Percentiles rank a stretch among this genome's conserved stretches.
Evolutionary conservation across 2,113 vertebrate species (phyloP).

Genomic region (Oncorhynchus masou): DNA sequence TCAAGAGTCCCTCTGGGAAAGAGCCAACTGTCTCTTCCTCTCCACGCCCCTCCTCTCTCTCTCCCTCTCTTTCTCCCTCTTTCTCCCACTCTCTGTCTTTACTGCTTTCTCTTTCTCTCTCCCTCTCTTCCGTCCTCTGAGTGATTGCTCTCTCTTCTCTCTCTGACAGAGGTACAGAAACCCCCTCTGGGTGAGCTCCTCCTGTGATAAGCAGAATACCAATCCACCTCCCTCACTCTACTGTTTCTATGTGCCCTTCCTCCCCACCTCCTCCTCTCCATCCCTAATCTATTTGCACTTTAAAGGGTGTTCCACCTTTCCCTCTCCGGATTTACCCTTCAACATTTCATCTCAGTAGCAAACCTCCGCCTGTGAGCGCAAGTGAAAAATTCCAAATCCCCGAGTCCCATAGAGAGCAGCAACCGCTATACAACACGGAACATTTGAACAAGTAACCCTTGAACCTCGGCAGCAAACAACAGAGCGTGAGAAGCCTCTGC

Average conservation of each 20-base stretch:
- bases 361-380: not conserved
- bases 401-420: not conserved
- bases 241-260: conserved; percentile 12
- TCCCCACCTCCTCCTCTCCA: not conserved
- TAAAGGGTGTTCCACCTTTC: conserved; percentile 28
- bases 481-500: not conserved
- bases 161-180: conserved; percentile 1
- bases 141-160: conserved; percentile 14
- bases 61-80: not conserved
- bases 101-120: conserved; percentile 5
- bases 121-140: not conserved
- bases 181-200: not conserved
- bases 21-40: conserved; percentile 9
- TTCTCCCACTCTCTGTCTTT: not conserved
- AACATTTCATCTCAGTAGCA: not conserved
- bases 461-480: not conserved
- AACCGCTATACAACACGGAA: not conserved
- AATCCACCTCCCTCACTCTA: conserved; percentile 30
- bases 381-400: conserved; percentile 3
- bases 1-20: not conserved
- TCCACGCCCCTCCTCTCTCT: conserved; percentile 6
- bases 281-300: conserved; percentile 42
- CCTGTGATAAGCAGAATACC: conserved; percentile 36
- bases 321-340: conserved; percentile 1
- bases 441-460: conserved; percentile 4